Evolutionary conservation across 1,140 invertebrate genomes (phyloP).

Genomic region (Ruditapes philippinarum): DNA sequence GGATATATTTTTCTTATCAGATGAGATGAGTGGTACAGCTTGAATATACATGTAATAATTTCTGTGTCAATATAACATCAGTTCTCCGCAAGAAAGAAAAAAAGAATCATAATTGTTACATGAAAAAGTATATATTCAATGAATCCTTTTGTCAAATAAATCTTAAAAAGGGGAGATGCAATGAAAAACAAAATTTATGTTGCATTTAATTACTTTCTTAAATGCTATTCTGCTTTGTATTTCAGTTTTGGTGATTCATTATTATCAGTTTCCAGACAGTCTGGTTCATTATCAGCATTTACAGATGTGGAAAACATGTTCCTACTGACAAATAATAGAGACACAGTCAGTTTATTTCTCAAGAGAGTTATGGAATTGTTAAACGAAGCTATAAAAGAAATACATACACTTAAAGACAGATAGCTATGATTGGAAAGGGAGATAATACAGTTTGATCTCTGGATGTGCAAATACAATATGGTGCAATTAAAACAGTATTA

Average conservation of each 20-base stretch:
- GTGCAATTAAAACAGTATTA: conserved; percentile 27
- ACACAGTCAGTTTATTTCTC: neutral
- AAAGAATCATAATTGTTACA: too few species aligned
- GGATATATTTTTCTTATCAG: neutral
- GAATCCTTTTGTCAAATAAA: neutral
- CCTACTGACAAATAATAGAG: neutral
- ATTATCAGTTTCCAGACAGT: neutral
- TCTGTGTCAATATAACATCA: too few species aligned
- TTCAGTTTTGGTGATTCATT: neutral
- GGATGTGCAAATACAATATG: neutral
- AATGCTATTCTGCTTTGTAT: neutral
- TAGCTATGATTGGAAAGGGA: neutral
- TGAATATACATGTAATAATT: too few species aligned
- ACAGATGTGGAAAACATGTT: neutral
- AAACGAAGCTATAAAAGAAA: neutral
- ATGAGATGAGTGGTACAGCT: too few species aligned
- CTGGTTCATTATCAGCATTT: neutral
- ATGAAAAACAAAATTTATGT: neutral
- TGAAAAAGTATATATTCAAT: too few species aligned
- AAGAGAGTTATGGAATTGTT: neutral
- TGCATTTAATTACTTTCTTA: too few species aligned
- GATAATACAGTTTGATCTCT: neutral
- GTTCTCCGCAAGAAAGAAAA: too few species aligned
- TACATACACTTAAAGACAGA: neutral
- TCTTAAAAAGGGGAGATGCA: neutral